A percentile compares a stretch with the other conserved stretches of the same genome.
These are phyloP conservation scores for Pediacus dermestoides DNA, from an alignment of 2,888 invertebrate genomes.

Conservation along the genomic window DNA sequence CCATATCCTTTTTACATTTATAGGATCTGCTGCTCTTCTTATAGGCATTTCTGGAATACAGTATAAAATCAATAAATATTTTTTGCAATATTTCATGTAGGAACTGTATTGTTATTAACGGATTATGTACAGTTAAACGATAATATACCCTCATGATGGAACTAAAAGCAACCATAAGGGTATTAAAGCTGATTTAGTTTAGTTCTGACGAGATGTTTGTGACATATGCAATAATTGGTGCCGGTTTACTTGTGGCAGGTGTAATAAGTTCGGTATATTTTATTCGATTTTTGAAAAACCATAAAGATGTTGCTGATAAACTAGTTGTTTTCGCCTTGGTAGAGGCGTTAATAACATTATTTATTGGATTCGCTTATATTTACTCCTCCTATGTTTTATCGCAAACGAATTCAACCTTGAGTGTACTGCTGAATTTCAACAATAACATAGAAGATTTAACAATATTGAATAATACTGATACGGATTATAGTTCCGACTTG, in stretches of 20 bases:
- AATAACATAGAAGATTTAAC: constrained; percentile 23
- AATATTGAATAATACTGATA: constrained; percentile 19
- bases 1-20: constrained; percentile 46
- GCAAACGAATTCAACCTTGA: constrained; percentile 7
- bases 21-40: constrained; percentile 44
- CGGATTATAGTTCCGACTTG: no score
- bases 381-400: constrained; percentile 28
- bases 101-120: no score
- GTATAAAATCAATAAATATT: constrained; percentile 5
- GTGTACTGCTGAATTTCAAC: constrained; percentile 17
- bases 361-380: constrained; percentile 42
- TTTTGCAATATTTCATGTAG: no score
- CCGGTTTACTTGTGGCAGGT: constrained; percentile 35
- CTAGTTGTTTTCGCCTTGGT: constrained; percentile 35
- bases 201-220: constrained; percentile 36
- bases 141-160: no score
- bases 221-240: constrained; percentile 38
- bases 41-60: constrained; percentile 40
- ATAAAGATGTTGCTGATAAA: constrained; percentile 25
- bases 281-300: constrained; percentile 27
- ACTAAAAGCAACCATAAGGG: constrained; percentile 8
- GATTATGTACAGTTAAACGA: constrained; percentile 4
- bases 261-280: constrained; percentile 34
- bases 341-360: constrained; percentile 39
- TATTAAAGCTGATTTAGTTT: constrained; percentile 10